Percentiles rank a stretch among this genome's conserved stretches.
These are phyloP conservation scores for Silvanus unidentatus DNA, from an alignment of 2,888 invertebrate genomes.

Conservation along the genomic window DNA sequence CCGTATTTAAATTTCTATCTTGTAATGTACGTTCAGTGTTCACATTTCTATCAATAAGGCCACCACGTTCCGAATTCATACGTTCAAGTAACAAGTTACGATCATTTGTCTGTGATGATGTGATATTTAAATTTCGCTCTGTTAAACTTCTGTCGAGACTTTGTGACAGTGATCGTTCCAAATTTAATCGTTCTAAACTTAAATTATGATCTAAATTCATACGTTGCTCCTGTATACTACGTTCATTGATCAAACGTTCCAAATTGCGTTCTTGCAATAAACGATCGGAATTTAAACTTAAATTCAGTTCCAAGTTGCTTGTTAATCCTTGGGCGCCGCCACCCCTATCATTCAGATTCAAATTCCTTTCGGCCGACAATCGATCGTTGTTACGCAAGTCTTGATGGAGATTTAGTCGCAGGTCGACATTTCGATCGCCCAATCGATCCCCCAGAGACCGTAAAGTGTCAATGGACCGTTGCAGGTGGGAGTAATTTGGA, in stretches of 20 bases:
- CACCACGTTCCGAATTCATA: slow-evolving; percentile 11
- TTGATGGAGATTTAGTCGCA: slow-evolving; percentile 40
- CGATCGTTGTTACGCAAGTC: slow-evolving; percentile 28
- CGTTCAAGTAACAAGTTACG: slow-evolving; percentile 14
- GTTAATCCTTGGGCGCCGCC: slow-evolving; percentile 21
- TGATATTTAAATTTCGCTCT: slow-evolving; percentile 7
- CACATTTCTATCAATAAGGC: slow-evolving; percentile 1
- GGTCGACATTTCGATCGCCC: slow-evolving; percentile 43
- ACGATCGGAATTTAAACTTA: slow-evolving; percentile 37
- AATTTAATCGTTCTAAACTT: slow-evolving; percentile 37
- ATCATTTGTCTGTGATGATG: slow-evolving; percentile 22
- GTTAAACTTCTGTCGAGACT: slow-evolving; percentile 30
- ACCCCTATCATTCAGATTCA: neutral
- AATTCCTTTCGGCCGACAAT: neutral
- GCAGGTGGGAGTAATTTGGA: slow-evolving; percentile 41
- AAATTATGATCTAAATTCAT: slow-evolving; percentile 36
- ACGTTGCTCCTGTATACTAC: slow-evolving; percentile 31
- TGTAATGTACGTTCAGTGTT: slow-evolving; percentile 10
- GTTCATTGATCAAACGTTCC: slow-evolving; percentile 39
- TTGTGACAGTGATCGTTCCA: slow-evolving; percentile 37
- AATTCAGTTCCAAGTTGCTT: slow-evolving; percentile 39
- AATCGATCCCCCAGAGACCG: slow-evolving; percentile 44
- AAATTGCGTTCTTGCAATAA: slow-evolving; percentile 37
- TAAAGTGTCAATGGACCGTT: slow-evolving; percentile 45
- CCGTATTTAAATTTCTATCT: slow-evolving; percentile 11